Evolutionary conservation across 1,140 invertebrate species (phyloP).

Genomic region (Pararge aegeria): DNA sequence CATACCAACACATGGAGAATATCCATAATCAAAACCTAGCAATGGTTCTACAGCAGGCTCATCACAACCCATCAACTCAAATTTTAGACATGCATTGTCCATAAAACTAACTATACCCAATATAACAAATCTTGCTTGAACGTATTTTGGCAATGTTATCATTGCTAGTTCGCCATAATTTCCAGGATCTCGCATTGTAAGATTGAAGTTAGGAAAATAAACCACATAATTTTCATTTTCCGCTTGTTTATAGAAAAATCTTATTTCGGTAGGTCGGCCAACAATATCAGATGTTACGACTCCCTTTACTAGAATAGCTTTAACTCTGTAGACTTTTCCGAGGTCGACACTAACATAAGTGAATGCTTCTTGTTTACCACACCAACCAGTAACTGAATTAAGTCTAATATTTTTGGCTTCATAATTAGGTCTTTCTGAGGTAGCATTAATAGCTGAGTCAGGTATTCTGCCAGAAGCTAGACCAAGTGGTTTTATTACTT

Average conservation of each 20-base stretch:
- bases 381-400: constrained; percentile 97
- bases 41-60: constrained; percentile 88
- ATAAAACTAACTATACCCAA: constrained; percentile 97
- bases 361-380: constrained; percentile 95
- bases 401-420: constrained; percentile 94
- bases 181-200: constrained; percentile 95
- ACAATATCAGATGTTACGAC: constrained; percentile 97
- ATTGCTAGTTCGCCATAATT: constrained; percentile 93
- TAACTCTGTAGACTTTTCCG: constrained; percentile 93
- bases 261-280: constrained; percentile 95
- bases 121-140: constrained; percentile 95
- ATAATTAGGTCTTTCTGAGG: constrained; percentile 94
- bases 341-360: constrained; percentile 97
- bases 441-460: constrained; percentile 97
- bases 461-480: constrained; percentile 95
- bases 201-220: constrained; percentile 97
- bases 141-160: constrained; percentile 96
- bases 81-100: constrained; percentile 97
- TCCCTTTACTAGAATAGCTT: constrained; percentile 95
- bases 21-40: constrained; percentile 95
- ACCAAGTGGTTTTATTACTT: constrained; percentile 94
- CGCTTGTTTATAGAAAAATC: constrained; percentile 97
- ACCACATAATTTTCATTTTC: constrained; percentile 97
- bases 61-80: constrained; percentile 97
- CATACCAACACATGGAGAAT: constrained; percentile 93